These are phyloP conservation scores for Phthorimaea operculella DNA, from an alignment of 1,140 invertebrate genomes.

Conservation along the genomic window DNA sequence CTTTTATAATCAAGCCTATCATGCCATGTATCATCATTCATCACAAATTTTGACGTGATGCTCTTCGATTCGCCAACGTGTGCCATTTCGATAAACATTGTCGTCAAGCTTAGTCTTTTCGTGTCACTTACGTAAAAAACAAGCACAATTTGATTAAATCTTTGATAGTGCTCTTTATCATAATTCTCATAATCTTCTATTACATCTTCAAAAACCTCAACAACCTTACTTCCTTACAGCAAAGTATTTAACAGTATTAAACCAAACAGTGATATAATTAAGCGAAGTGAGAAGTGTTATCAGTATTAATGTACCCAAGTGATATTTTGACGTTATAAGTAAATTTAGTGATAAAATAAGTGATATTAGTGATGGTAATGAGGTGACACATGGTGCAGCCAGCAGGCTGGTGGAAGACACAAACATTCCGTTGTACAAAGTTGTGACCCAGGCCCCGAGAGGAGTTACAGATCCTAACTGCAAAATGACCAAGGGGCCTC, in stretches of 20 bases:
- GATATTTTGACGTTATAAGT: constrained; percentile 14
- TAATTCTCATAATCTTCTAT: neutral
- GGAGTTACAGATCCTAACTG: constrained; percentile 52
- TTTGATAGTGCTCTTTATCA: neutral
- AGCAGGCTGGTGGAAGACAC: constrained; percentile 36
- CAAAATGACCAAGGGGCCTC: constrained; percentile 69
- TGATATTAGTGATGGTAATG: constrained; percentile 44
- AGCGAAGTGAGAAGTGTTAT: constrained; percentile 20
- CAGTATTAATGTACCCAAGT: constrained; percentile 43
- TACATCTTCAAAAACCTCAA: neutral
- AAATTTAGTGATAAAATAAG: constrained; percentile 36
- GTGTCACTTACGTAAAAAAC: constrained; percentile 21
- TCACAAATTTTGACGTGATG: constrained; percentile 50
- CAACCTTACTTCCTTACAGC: constrained; percentile 7
- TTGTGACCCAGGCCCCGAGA: constrained; percentile 56
- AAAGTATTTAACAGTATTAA: constrained; percentile 17
- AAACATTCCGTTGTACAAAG: constrained; percentile 66
- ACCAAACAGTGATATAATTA: constrained; percentile 31
- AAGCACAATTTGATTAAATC: constrained; percentile 12
- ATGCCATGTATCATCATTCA: constrained; percentile 56
- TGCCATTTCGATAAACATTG: constrained; percentile 39
- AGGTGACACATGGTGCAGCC: constrained; percentile 47
- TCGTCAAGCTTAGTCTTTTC: constrained; percentile 15
- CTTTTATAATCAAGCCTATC: constrained; percentile 29
- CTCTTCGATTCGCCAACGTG: constrained; percentile 24